A percentile compares a stretch with the other conserved stretches of the same genome.
phyloP scores from a whole-genome alignment of 2,888 invertebrate genomes.

The Drosophila eohydei region DNA sequence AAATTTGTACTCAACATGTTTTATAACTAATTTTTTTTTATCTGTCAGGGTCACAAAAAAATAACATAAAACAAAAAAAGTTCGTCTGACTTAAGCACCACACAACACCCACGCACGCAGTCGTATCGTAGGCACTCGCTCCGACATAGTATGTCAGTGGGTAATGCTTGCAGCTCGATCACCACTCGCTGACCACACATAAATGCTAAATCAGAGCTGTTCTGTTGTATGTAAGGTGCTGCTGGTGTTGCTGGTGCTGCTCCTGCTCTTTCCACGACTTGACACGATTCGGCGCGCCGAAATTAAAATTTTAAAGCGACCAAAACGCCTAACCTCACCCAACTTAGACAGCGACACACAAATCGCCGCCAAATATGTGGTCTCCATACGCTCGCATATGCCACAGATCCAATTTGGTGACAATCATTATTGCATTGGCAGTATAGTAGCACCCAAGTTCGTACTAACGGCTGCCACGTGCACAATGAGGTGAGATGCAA shows the following conservation, averaged over 20 bases:
- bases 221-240: neutral
- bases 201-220: conserved; percentile 10
- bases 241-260: conserved; percentile 1
- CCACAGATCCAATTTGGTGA: conserved; percentile 50
- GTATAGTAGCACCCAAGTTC: conserved; percentile 39
- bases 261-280: neutral
- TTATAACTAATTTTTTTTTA: neutral
- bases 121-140: neutral
- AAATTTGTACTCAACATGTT: neutral
- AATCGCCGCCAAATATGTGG: conserved; percentile 38
- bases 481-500: conserved; percentile 37
- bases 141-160: neutral
- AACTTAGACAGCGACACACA: neutral
- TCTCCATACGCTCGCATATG: conserved; percentile 51
- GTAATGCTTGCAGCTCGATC: neutral
- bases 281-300: conserved; percentile 2
- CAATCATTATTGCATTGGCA: conserved; percentile 57
- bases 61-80: neutral
- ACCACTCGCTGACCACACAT: neutral
- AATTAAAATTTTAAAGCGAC: neutral
- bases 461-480: conserved; percentile 56
- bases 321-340: conserved; percentile 32
- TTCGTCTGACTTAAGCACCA: too few species aligned
- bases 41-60: neutral
- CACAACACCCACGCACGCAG: neutral